Base-by-base conservation (phyloP, 1,140 invertebrate genomes). In the Drosophila elegans region DNA sequence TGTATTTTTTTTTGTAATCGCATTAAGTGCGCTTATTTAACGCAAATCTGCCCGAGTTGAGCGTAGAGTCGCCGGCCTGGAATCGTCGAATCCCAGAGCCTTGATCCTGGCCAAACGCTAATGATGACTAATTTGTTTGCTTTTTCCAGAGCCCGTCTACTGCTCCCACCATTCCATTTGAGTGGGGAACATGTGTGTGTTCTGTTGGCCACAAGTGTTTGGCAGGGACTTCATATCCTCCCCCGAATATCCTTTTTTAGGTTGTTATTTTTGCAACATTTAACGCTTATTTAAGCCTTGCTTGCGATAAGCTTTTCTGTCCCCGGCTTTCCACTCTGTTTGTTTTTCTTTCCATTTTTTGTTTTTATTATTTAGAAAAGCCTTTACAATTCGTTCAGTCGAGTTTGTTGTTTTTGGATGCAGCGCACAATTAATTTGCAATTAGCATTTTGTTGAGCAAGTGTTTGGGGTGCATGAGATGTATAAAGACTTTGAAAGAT, bases 21-120 rank as follows among this genome's bases (percentile, higher is more conserved):
- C 82, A 91, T 91, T 91, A 91, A 91, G 75, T 91, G 77, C 88
- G 83, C 89, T 88, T 91, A 88, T 91, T 91, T 91, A 91, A 91
- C 88, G 88, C 80, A 89, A 88, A 89, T 89, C 83, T 78, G 79
- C 73, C 74, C 79, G 66, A 74, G 66, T 49, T 66, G 51, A 57
- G 60, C 72, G 48, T 54, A 45, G 10, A 25, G 49, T 62, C 52
- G 59, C 53, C 52, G 36, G 59, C 53, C 36, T 42, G 38, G 53
- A 62, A 59, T 42, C 16, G 52, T 62, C 13, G 10, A 12, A 27
- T 54, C 36, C 29, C 49, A 34, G 48, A 66, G 55, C 63, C 63
- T 62, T 77, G 69, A 48, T 77, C 60, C 68, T 74, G 76, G 74
- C 74, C 68, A 42, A 78, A 89, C 77, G 84, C 83, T 88, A 88